Conservation (phyloP, 2,888 invertebrate species). For the Acanthopleura granulata region DNA sequence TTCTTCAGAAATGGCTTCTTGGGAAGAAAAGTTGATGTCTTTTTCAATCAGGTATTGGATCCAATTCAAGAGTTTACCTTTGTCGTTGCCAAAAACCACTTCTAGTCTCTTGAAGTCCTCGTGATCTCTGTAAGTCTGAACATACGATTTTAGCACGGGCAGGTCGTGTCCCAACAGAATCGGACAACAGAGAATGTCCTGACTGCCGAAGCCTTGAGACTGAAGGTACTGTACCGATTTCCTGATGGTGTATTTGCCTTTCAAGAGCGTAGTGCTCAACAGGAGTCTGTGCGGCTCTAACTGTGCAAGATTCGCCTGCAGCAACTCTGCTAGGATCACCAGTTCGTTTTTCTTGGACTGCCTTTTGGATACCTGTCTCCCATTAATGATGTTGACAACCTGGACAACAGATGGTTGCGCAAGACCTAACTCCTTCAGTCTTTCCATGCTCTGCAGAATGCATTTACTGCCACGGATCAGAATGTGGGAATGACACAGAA, state of each 20-base stretch:
- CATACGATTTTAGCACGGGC: slow-evolving; percentile 19
- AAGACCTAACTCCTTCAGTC: slow-evolving; percentile 22
- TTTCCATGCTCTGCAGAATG: slow-evolving; percentile 18
- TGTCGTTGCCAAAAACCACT: slow-evolving; percentile 17
- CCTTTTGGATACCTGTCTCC: slow-evolving; percentile 15
- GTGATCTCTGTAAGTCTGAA: slow-evolving; percentile 18
- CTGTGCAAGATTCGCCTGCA: not conserved
- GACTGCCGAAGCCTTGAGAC: slow-evolving; percentile 26
- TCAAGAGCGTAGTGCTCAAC: not conserved
- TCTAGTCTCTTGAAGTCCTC: slow-evolving; percentile 21
- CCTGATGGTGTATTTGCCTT: slow-evolving; percentile 18
- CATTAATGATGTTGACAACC: slow-evolving; percentile 25
- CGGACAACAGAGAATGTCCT: slow-evolving; percentile 27
- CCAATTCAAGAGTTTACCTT: slow-evolving; percentile 21
- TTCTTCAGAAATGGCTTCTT: slow-evolving; percentile 22
- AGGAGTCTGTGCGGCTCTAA: not conserved
- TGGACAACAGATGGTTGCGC: slow-evolving; percentile 17
- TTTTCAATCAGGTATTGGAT: slow-evolving; percentile 34
- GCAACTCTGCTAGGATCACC: not conserved
- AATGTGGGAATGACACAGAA: slow-evolving; percentile 31
- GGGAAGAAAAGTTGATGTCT: slow-evolving; percentile 28
- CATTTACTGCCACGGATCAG: slow-evolving; percentile 19
- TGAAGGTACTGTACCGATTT: slow-evolving; percentile 25
- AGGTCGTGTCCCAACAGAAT: slow-evolving; percentile 30
- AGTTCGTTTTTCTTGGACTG: not conserved